Base-by-base conservation (phyloP, 2,797 vertebrate species). In the Eutrigla gurnardus region DNA sequence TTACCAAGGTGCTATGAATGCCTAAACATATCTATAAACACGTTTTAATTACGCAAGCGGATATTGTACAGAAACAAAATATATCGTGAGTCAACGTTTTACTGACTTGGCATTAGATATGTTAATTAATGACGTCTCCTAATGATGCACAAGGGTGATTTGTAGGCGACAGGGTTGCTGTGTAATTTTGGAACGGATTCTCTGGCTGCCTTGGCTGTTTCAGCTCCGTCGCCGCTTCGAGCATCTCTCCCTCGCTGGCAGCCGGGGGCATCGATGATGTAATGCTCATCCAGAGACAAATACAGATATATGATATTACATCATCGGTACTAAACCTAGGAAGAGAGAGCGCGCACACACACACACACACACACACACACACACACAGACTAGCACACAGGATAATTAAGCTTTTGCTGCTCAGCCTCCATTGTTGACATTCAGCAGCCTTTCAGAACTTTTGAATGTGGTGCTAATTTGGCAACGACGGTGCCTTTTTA, bases 381-480 rank as follows among this genome's bases (percentile, higher is more conserved):
- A 60, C 75, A 50, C 76, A 61, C 65, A 47, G 77, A 7, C 75
- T 69, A 84, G 74, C 66, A 67, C 83, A 86, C 82, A 63, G 89
- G 87, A 87, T 93, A 90, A 93, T 93, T 91, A 91, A 90, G 90
- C 87, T 87, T 89, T 88, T 85, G 89, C 93, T 91, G 93, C 92
- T 93, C 89, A 90, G 90, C 79, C 86, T 86, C 87, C 83, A 94
- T 94, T 93, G 92, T 93, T 91, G 82, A 87, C 82, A 89, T 91
- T 90, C 89, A 86, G 90, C 85, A 87, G 88, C 92, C 89, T 93
- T 93, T 94, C 91, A 94, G 72, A 88, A 87, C 81, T 85, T 88
- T 88, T 94, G 91, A 94, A 94, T 94, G 90, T 84, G 91, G 80
- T 63, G 81, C 91, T 94, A 93, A 94, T 94, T 94, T 93, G 86